Conservation (phyloP, 2,888 invertebrate species). For the Axea sp. region DNA sequence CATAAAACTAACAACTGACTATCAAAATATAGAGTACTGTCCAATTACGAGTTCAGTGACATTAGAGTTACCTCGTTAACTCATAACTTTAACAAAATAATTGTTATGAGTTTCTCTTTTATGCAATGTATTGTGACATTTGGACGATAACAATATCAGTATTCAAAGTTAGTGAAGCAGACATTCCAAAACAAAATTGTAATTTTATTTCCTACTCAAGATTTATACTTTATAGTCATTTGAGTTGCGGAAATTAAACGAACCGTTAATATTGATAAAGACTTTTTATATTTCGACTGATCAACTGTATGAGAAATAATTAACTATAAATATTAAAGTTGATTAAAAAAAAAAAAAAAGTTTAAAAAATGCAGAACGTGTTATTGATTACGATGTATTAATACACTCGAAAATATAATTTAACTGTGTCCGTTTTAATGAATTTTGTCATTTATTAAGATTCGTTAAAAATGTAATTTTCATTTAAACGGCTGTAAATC, state of each 20-base stretch:
- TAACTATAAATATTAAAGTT: too few relatives aligned
- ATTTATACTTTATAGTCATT: constrained; percentile 13
- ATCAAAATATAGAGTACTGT: background rate
- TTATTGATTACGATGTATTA: too few relatives aligned
- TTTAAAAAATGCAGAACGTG: too few relatives aligned
- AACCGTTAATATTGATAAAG: too few relatives aligned
- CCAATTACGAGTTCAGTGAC: constrained; percentile 24
- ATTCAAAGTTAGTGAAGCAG: constrained; percentile 19
- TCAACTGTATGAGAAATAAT: constrained; percentile 8
- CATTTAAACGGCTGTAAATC: too few relatives aligned
- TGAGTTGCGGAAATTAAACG: constrained; percentile 11
- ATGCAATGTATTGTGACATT: constrained; percentile 18
- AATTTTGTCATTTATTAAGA: too few relatives aligned
- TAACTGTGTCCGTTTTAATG: too few relatives aligned
- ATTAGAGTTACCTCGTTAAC: constrained; percentile 14
- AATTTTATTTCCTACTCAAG: constrained; percentile 1
- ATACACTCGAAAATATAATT: too few relatives aligned
- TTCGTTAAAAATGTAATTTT: too few relatives aligned
- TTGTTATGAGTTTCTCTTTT: constrained; percentile 13
- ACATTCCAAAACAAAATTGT: constrained; percentile 5
- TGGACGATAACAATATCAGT: constrained; percentile 23
- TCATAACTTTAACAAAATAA: constrained; percentile 28
- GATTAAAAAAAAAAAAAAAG: too few relatives aligned
- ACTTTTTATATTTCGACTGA: too few relatives aligned
- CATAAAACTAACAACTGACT: too few relatives aligned